phyloP scores from a whole-genome alignment of 2,113 vertebrate genomes.

The Leiothrix lutea region DNA sequence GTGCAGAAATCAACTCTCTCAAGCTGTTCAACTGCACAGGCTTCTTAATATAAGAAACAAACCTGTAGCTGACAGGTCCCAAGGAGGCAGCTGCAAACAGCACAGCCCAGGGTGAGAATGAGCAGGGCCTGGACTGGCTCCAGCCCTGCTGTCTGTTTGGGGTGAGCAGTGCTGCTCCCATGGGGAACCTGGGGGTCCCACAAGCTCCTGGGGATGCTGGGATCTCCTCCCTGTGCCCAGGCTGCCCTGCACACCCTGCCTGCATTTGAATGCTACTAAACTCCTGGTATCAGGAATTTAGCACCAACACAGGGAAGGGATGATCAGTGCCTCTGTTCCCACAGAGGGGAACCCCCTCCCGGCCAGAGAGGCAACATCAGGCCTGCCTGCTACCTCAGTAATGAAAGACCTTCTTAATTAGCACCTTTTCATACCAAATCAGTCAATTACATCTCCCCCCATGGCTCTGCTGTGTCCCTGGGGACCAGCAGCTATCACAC shows the following conservation, averaged over 20 bases:
- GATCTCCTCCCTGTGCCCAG: not conserved
- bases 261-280: not conserved
- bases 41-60: slow-evolving; percentile 59
- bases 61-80: not conserved
- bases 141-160: not conserved
- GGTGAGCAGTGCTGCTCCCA: not conserved
- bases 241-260: not conserved
- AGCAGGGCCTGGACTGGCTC: rapidly evolving
- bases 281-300: not conserved
- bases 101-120: rapidly evolving
- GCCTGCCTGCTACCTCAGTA: not conserved
- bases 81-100: not conserved
- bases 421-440: not conserved
- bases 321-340: not conserved
- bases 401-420: not conserved
- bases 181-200: rapidly evolving
- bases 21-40: not conserved
- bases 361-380: not conserved
- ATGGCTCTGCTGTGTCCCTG: not conserved
- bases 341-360: not conserved
- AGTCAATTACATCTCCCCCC: not conserved
- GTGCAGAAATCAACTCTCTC: not conserved
- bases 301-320: not conserved
- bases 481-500: not conserved
- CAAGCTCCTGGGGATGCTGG: not conserved